A percentile compares a stretch with the other conserved stretches of the same genome.
Evolutionary conservation across 2,113 vertebrate genomes (phyloP).

Genomic region (Platysteira castanea): DNA sequence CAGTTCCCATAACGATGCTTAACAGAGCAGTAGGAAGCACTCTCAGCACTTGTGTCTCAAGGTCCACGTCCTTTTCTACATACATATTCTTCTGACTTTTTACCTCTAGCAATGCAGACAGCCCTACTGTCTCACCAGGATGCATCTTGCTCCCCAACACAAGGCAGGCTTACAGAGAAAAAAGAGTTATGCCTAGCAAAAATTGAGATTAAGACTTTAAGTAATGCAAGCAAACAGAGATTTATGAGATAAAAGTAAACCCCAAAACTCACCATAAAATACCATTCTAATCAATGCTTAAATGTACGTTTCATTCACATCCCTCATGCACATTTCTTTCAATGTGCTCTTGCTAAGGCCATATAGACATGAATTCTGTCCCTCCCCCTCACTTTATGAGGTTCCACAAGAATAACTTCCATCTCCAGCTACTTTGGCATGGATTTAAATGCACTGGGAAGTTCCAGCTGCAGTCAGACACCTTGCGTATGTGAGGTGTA

Average conservation of each 20-base stretch:
- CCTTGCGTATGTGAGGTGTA: neutral
- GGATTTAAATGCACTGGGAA: neutral
- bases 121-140: neutral
- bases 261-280: rapidly evolving
- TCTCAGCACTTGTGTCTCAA: neutral
- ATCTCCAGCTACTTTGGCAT: neutral
- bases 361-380: neutral
- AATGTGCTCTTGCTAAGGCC: neutral
- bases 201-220: neutral
- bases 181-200: neutral
- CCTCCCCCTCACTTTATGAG: neutral
- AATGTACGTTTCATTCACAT: neutral
- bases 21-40: neutral
- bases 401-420: neutral
- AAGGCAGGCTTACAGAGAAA: neutral
- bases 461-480: neutral
- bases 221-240: neutral
- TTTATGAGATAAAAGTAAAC: neutral
- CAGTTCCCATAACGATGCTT: neutral
- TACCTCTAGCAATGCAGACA: neutral
- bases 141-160: neutral
- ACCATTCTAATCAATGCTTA: neutral
- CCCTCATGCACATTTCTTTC: neutral
- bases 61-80: neutral
- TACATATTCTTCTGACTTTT: neutral